Evolutionary conservation across 2,113 vertebrate genomes (phyloP).

Genomic region (Naja naja): DNA sequence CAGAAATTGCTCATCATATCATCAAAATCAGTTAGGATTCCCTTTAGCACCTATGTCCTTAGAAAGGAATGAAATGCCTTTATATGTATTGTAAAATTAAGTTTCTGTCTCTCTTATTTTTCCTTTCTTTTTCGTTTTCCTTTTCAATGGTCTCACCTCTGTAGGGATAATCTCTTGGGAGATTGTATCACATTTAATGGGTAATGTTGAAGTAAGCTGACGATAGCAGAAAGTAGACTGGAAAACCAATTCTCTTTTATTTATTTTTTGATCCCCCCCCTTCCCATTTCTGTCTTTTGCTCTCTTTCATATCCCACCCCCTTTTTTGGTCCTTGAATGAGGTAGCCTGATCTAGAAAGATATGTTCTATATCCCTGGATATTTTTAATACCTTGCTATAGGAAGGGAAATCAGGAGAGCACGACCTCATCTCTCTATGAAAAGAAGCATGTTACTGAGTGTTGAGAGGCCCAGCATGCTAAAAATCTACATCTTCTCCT

Average conservation of each 20-base stretch:
- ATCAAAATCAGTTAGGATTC: neutral
- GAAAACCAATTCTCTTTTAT: neutral
- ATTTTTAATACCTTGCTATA: neutral
- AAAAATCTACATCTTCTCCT: neutral
- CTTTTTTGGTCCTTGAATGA: neutral
- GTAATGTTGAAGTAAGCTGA: neutral
- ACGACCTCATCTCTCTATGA: neutral
- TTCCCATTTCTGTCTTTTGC: neutral
- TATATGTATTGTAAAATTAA: neutral
- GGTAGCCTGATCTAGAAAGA: neutral
- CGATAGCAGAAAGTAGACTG: neutral
- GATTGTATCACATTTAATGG: neutral
- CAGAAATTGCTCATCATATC: neutral
- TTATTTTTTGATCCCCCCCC: neutral
- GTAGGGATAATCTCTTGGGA: neutral
- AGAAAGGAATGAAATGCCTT: neutral
- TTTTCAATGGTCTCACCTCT: neutral
- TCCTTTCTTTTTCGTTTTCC: neutral
- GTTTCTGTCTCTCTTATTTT: neutral
- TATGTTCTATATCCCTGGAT: neutral
- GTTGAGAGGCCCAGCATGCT: neutral
- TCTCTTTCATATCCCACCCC: neutral
- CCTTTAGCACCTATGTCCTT: neutral
- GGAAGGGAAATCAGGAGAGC: neutral
- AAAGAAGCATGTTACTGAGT: neutral